These are phyloP conservation scores for Tadarida brasiliensis DNA, from an alignment of 2,797 vertebrate species.

Conservation along the genomic window DNA sequence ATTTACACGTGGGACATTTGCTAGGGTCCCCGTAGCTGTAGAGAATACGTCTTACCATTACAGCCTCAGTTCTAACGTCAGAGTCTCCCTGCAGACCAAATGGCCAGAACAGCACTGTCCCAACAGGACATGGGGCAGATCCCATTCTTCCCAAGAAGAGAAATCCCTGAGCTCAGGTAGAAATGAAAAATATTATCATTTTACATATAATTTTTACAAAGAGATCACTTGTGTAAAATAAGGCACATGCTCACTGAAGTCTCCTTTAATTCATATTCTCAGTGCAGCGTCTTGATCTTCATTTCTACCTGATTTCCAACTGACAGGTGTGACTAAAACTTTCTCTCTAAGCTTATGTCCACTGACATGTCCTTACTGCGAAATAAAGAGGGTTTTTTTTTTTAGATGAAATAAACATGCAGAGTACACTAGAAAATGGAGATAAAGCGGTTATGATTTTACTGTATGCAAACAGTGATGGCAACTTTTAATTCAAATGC, in stretches of 20 bases:
- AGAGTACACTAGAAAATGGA: not conserved
- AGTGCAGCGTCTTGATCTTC: not conserved
- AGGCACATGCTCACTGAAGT: not conserved
- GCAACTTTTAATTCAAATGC: conserved; percentile 30
- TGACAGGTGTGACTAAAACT: not conserved
- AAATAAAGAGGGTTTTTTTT: not conserved
- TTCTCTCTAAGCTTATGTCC: not conserved
- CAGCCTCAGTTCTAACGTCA: not conserved
- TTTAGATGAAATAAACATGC: conserved; percentile 7
- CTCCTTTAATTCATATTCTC: not conserved
- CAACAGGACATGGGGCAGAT: not conserved
- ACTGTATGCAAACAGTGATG: not conserved
- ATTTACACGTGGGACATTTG: not conserved
- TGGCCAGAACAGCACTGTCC: not conserved
- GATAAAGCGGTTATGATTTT: not conserved
- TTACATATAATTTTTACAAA: not conserved
- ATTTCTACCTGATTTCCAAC: not conserved
- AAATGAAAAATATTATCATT: not conserved
- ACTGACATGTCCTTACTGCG: not conserved
- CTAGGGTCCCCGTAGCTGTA: not conserved
- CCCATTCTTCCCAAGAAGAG: not conserved
- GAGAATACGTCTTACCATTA: not conserved
- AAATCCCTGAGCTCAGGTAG: not conserved
- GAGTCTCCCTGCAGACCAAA: not conserved
- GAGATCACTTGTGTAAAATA: not conserved